A percentile compares a stretch with the other conserved stretches of the same genome.
phyloP scores from a whole-genome alignment of 2,888 invertebrate genomes.

The Steinernema hermaphroditum region DNA sequence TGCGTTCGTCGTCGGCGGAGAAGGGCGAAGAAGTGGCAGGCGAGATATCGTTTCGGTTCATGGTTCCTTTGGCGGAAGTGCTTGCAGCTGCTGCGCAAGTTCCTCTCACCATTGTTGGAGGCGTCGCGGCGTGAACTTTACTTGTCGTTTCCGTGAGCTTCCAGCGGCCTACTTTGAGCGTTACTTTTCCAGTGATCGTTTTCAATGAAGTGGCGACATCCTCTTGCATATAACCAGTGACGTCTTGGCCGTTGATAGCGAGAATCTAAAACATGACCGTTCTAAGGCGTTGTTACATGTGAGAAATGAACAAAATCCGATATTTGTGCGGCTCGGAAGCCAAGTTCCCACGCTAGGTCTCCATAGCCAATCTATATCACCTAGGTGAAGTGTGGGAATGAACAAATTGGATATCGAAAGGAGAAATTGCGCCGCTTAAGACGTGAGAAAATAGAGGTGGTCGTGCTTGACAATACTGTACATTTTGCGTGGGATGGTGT shows the following conservation, averaged over 20 bases:
- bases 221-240: too few relatives aligned
- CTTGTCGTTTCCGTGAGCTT: conserved; percentile 64
- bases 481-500: too few relatives aligned
- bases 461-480: too few relatives aligned
- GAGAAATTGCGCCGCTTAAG: too few relatives aligned
- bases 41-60: conserved; percentile 17
- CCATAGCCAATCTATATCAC: too few relatives aligned
- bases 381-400: too few relatives aligned
- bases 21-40: background rate
- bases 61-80: conserved; percentile 22
- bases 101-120: conserved; percentile 38
- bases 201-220: too few relatives aligned
- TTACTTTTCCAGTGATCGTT: conserved; percentile 64
- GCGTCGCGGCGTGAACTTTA: conserved; percentile 57
- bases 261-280: conserved; percentile 71
- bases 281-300: background rate
- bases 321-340: too few relatives aligned
- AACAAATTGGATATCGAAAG: too few relatives aligned
- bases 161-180: conserved; percentile 63
- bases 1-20: conserved; percentile 30
- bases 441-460: too few relatives aligned
- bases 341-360: too few relatives aligned
- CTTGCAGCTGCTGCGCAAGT: conserved; percentile 25
- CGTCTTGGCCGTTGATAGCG: conserved; percentile 83
- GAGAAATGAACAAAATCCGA: too few relatives aligned